phyloP scores from a whole-genome alignment of 1,140 invertebrate genomes.

The Papilio machaon region DNA sequence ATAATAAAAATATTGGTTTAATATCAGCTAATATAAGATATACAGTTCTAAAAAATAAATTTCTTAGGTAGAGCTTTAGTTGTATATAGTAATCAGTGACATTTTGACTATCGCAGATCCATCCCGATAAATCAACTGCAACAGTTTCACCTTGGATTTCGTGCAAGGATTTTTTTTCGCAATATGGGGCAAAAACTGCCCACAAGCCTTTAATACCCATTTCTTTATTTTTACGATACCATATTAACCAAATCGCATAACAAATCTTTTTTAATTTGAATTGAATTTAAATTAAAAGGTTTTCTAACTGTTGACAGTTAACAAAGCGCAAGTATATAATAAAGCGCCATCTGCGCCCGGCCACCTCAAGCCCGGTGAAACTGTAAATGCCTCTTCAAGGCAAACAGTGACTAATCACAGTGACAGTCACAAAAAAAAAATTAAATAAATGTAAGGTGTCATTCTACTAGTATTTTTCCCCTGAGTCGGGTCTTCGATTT shows the following conservation, averaged over 20 bases:
- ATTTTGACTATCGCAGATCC: constrained; percentile 91
- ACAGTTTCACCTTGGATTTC: constrained; percentile 88
- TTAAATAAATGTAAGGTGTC: too few relatives aligned
- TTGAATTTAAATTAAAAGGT: neutral
- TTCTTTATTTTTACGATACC: constrained; percentile 24
- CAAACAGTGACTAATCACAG: too few relatives aligned
- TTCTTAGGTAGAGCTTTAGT: constrained; percentile 89
- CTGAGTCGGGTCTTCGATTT: too few relatives aligned
- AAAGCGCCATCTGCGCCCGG: too few relatives aligned
- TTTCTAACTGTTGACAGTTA: neutral
- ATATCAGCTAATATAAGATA: constrained; percentile 89
- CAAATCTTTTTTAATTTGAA: neutral
- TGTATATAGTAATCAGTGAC: constrained; percentile 86
- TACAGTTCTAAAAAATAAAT: constrained; percentile 91
- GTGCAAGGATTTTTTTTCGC: constrained; percentile 87
- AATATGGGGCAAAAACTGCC: constrained; percentile 87
- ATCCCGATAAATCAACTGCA: constrained; percentile 90
- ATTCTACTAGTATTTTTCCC: too few relatives aligned
- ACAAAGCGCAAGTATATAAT: too few relatives aligned
- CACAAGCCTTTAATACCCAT: constrained; percentile 93
- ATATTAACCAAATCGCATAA: neutral
- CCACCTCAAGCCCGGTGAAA: too few relatives aligned
- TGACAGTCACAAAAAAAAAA: too few relatives aligned
- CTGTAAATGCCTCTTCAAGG: too few relatives aligned
- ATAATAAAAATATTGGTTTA: constrained; percentile 91